Base-by-base conservation (phyloP, 2,113 vertebrate genomes). In the Pedionomus torquatus region DNA sequence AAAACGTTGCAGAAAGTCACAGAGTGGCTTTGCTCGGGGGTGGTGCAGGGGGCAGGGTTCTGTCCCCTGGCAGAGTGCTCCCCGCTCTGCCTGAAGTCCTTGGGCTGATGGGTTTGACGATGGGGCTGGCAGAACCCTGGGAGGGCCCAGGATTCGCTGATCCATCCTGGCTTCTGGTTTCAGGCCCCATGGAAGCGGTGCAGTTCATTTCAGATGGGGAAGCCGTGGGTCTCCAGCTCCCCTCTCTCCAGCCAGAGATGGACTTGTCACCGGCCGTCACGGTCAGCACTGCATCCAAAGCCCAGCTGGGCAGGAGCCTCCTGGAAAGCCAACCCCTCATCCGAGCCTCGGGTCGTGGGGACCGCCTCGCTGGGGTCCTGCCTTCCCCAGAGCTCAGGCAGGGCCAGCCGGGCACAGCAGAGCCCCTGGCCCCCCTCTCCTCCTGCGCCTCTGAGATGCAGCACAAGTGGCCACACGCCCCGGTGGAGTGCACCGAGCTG, bases 401-500 rank as follows among this genome's bases (percentile, higher is more conserved):
- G 51, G 94, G 82, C n/a, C 60, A 24, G 46, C 71, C 8, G 0
- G 72, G 75, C 66, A 66, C 37, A 0, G 44, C 19, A 0, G 97
- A 91, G 33, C 21, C 63, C 25, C 58, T 94, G 68, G 52, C 94
- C 33, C 81, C 93, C 0, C 69, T 95, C 77, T 81, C 95, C 33
- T 98, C 98, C 76, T 99, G 98, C 0, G 98, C 98, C 48, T 98
- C 97, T 0, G 98, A 98, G 70, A 96, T 94, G 79, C 97, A 96
- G 48, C 95, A 93, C n/a, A 92, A 94, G 58, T 98, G 97, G 97
- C 96, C 97, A 0, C 98, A 98, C 1, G 91, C 91, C 37, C 98
- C 98, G 0, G 98, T 99, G 23, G 98, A 99, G 82, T 99, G 98
- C 96, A 98, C 98, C 1, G 98, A 99, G 91, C 91, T 99, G 72